These are phyloP conservation scores for Acinonyx jubatus DNA, from an alignment of 2,113 vertebrate species.

Conservation along the genomic window DNA sequence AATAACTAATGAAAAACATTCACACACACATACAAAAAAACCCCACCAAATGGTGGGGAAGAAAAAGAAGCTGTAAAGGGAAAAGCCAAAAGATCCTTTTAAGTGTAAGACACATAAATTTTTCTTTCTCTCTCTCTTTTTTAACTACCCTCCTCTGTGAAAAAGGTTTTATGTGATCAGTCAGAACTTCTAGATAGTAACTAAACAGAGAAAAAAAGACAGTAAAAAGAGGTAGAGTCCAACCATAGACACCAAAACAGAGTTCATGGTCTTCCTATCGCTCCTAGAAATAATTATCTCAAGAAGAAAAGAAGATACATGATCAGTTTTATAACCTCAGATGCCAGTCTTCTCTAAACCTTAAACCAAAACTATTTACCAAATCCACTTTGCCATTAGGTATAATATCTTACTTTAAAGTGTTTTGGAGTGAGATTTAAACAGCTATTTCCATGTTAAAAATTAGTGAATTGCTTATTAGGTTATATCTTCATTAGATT, in stretches of 20 bases:
- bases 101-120: conserved; percentile 80
- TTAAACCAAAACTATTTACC: conserved; percentile 4
- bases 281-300: conserved; percentile 37
- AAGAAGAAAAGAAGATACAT: conserved; percentile 29
- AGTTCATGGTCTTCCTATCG: conserved; percentile 10
- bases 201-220: conserved; percentile 26
- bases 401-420: not conserved
- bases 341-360: not conserved
- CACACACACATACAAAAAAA: conserved; percentile 14
- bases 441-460: not conserved
- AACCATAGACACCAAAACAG: conserved; percentile 15
- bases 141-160: conserved; percentile 63
- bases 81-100: conserved; percentile 75
- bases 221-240: conserved; percentile 46
- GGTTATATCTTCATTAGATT: not conserved
- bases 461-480: not conserved
- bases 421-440: conserved; percentile 37
- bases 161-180: conserved; percentile 69
- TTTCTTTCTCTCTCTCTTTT: conserved; percentile 66
- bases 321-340: not conserved
- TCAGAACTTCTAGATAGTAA: conserved; percentile 62
- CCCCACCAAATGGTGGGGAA: not conserved
- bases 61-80: conserved; percentile 75
- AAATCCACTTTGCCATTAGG: not conserved
- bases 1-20: conserved; percentile 81